Base-by-base conservation (phyloP, 2,113 vertebrate species). In the Gadus chalcogrammus region DNA sequence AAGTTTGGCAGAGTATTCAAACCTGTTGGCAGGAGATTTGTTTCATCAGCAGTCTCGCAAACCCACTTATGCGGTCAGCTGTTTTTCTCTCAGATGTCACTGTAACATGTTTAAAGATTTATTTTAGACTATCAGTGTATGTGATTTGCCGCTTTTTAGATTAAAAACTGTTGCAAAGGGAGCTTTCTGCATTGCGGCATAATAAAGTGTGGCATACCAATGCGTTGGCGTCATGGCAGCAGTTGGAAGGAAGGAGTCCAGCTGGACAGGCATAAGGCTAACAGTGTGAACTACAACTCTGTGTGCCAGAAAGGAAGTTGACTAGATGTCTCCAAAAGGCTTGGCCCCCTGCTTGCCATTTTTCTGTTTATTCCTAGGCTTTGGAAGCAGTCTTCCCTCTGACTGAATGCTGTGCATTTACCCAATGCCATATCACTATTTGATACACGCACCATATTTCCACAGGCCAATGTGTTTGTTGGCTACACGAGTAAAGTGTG, bases 261-360 rank as follows among this genome's bases (percentile, higher is more conserved):
- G 90, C 88, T 91, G 90, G 89, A 84, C 82, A 85, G 83, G 75
- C 92, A 92, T 90, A 92, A 88, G 91, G 91, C 85, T 68, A 87
- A 53, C 90, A 91, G 91, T 89, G 67, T 87, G 90, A 85, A 76
- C 82, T 67, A 67, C 75, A 73, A 61, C 74, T 74, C 75, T 61
- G 12, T 77, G 74, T 83, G 85, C 85, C 86, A 86, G 78, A 87
- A 81, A 91, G 89, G 91, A 91, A 90, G 88, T 86, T 84, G 70
- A 79, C 82, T 76, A 76, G 65, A 81, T 89, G 71, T 84, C 81
- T 84, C 69, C 77, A 84, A 79, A 78, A 65, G 72, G 78, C 73
- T 48, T 12, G 42, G 9, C 42, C 42, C 42, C 42, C 42, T 79
- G 58, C 74, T 66, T 35, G 66, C 8, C 75, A 63, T 74, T 71